Percentiles rank a stretch among this genome's conserved stretches.
These are phyloP conservation scores for Yponomeuta cagnagella DNA, from an alignment of 2,888 invertebrate species.

Conservation along the genomic window DNA sequence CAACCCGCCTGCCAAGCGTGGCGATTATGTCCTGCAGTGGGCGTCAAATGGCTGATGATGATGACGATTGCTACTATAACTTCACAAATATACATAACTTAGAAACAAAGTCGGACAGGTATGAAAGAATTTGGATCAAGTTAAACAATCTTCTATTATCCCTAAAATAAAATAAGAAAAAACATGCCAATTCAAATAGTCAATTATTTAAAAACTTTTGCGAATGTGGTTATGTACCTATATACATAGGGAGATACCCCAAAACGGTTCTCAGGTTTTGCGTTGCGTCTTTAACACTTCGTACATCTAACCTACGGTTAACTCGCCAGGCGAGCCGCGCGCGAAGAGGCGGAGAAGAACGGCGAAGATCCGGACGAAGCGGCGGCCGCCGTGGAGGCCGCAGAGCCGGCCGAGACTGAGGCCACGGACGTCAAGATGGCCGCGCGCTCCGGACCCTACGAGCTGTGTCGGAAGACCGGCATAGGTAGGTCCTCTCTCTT, in stretches of 20 bases:
- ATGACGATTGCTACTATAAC: no score
- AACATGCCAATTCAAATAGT: no score
- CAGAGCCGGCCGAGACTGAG: constrained; percentile 72
- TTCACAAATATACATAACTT: no score
- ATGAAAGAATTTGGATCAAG: no score
- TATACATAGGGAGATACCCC: no score
- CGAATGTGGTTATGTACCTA: no score
- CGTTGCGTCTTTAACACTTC: not conserved
- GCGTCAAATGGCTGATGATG: no score
- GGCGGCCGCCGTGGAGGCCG: constrained; percentile 71
- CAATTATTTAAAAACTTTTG: no score
- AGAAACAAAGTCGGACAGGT: no score
- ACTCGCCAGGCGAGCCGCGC: constrained; percentile 48
- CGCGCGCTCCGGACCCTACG: constrained; percentile 90
- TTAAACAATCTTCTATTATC: not conserved
- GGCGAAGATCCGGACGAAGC: constrained; percentile 81
- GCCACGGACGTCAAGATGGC: constrained; percentile 86
- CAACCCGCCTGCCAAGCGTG: no score
- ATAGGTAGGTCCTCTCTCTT: constrained; percentile 68
- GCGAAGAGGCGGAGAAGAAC: constrained; percentile 70
- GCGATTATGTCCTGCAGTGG: no score
- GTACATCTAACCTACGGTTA: not conserved
- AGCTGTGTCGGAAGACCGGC: constrained; percentile 89
- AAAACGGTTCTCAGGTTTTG: no score
- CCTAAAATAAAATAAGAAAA: not conserved